Evolutionary conservation across 2,888 invertebrate species (phyloP).

Genomic region (Ectropis crepuscularia): DNA sequence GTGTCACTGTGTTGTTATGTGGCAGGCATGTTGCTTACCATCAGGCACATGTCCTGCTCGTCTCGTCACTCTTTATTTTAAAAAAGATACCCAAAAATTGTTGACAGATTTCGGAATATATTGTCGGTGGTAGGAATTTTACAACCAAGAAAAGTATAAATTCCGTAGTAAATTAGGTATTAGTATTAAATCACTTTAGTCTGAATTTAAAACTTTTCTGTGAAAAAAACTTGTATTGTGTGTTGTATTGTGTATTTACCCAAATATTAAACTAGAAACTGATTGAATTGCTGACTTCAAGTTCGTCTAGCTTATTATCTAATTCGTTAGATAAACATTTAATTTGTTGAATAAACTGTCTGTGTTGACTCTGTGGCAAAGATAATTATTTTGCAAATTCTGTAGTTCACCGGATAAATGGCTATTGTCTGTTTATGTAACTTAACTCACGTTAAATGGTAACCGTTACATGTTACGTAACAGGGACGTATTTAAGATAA

Average conservation of each 20-base stretch:
- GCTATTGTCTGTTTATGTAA: conserved; percentile 9
- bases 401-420: conserved; percentile 10
- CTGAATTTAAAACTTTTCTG: too few species aligned
- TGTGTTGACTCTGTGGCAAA: conserved; percentile 10
- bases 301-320: conserved; percentile 13
- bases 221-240: too few species aligned
- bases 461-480: conserved; percentile 9
- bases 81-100: too few species aligned
- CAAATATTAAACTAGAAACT: neutral
- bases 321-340: conserved; percentile 20
- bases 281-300: neutral
- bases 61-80: too few species aligned
- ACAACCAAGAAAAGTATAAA: too few species aligned
- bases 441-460: neutral
- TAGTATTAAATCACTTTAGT: too few species aligned
- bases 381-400: conserved; percentile 13
- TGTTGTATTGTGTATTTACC: neutral
- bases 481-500: neutral
- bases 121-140: too few species aligned
- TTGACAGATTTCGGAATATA: too few species aligned
- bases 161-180: too few species aligned
- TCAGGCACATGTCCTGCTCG: too few species aligned
- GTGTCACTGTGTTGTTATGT: too few species aligned
- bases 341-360: conserved; percentile 16
- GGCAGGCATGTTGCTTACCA: too few species aligned